Evolutionary conservation across 1,140 invertebrate species (phyloP), one percentile per base, ranked within the genome.

Genomic region (Nephila pilipes): DNA sequence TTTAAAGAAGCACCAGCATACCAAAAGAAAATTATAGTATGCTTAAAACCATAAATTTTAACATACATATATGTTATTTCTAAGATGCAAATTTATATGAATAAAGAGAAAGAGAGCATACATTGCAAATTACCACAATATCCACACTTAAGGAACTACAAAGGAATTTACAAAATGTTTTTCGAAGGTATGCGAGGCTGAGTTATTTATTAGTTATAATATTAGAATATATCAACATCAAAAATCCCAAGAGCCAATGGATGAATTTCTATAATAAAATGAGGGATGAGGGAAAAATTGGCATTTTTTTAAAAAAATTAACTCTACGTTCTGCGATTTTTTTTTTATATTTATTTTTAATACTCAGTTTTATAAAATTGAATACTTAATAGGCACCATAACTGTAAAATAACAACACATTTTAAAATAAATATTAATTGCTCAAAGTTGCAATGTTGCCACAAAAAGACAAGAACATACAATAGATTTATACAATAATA

Each of bases 401-500:
- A 60, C 14, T 69, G 46, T 65, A 29, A 16, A 69, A 29, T 29
- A 75, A n/a, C n/a, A 36, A 20, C 60, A 65, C 58, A 88, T 88
- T 46, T 88, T 22, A 14, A 69, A 88, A 88, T 88, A 88, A 88
- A 65, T 88, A 81, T 22, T 65, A 36, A 36, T 88, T 88, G 60
- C 6, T 38, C 57, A 57, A 91, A 91, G 80, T 46, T 83, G 25
- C 88, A 80, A 36, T 83, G 80, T 63, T 91, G 57, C 80, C 75
- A 91, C n/a, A 63, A 58, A 83, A 91, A 83, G 88, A 90, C 65
- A 58, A 54, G 32, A 91, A 58, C 57, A 91, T 60, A n/a, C 29
- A 63, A 60, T 38, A 91, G 20, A 38, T 83, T 91, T 91, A 46
- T 63, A 83, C 55, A 81, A 32, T 91, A 91, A 91, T 91, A 91